These are phyloP conservation scores for Pyrocoelia pectoralis DNA, from an alignment of 2,888 invertebrate genomes.

Conservation along the genomic window DNA sequence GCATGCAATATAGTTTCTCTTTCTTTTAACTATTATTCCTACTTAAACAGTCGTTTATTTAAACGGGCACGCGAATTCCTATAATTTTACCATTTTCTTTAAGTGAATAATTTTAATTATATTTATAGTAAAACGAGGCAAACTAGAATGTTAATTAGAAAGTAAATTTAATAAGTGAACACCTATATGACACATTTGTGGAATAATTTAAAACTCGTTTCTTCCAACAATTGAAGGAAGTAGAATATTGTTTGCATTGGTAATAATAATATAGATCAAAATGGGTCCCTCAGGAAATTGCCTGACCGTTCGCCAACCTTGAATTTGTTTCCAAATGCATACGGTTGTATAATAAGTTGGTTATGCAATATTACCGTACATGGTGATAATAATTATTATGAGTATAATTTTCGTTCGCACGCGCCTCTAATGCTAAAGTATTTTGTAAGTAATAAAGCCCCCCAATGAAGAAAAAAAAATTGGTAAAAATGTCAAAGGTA, in stretches of 20 bases:
- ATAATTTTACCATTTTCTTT: background rate
- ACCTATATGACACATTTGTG: conserved; percentile 1
- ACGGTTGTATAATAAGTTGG: no score
- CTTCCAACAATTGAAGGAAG: background rate
- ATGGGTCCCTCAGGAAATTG: no score
- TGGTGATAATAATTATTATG: no score
- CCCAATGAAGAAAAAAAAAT: no score
- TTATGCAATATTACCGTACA: no score
- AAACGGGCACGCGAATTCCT: background rate
- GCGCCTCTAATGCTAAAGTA: no score
- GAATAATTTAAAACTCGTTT: conserved; percentile 16
- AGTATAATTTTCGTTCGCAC: no score
- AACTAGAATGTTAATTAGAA: conserved; percentile 22
- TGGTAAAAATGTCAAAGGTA: no score
- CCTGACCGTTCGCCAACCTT: no score
- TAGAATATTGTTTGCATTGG: background rate
- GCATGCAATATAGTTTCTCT: background rate
- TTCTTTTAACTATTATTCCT: background rate
- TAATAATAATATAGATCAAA: background rate
- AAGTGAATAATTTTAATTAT: background rate
- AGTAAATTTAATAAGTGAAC: conserved; percentile 15
- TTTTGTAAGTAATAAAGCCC: no score
- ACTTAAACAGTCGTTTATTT: background rate
- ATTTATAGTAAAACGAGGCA: conserved; percentile 14
- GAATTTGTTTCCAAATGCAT: no score